These are phyloP conservation scores for Azemiops feae DNA, from an alignment of 2,113 vertebrate species.

Conservation along the genomic window DNA sequence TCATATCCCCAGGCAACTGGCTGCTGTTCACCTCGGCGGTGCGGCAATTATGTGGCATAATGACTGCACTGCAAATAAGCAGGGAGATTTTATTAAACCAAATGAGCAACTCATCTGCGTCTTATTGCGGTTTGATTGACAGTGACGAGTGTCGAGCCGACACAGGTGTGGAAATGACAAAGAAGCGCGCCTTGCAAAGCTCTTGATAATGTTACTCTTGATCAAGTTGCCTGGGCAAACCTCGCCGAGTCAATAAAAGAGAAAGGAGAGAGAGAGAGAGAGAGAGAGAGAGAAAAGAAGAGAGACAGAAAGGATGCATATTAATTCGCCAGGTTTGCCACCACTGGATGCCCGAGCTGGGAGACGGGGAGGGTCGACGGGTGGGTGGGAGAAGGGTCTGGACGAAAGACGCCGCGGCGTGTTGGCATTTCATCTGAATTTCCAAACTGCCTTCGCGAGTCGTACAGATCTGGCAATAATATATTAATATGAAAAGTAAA, in stretches of 20 bases:
- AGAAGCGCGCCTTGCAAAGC: slow-evolving; percentile 87
- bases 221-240: slow-evolving; percentile 91
- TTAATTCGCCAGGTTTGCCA: slow-evolving; percentile 86
- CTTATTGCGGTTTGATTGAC: slow-evolving; percentile 99
- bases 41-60: slow-evolving; percentile 97
- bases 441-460: slow-evolving; percentile 88
- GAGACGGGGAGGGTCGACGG: slow-evolving; percentile 38
- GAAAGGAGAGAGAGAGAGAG: slow-evolving; percentile 56
- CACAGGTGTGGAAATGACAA: slow-evolving; percentile 90
- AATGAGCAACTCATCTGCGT: slow-evolving; percentile 98
- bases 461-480: slow-evolving; percentile 87
- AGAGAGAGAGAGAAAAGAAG: background rate
- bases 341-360: slow-evolving; percentile 45
- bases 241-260: slow-evolving; percentile 86
- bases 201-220: slow-evolving; percentile 97
- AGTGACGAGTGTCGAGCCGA: slow-evolving; percentile 94
- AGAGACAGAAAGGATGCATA: slow-evolving; percentile 72
- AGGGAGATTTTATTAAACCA: slow-evolving; percentile 99
- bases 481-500: slow-evolving; percentile 99
- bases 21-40: slow-evolving; percentile 89
- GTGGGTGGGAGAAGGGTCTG: background rate
- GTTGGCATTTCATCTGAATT: slow-evolving; percentile 91
- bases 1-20: slow-evolving; percentile 83
- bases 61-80: slow-evolving; percentile 98
- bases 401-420: slow-evolving; percentile 75